Evolutionary conservation across 2,113 vertebrate species (phyloP).

Genomic region (Mus pahari): DNA sequence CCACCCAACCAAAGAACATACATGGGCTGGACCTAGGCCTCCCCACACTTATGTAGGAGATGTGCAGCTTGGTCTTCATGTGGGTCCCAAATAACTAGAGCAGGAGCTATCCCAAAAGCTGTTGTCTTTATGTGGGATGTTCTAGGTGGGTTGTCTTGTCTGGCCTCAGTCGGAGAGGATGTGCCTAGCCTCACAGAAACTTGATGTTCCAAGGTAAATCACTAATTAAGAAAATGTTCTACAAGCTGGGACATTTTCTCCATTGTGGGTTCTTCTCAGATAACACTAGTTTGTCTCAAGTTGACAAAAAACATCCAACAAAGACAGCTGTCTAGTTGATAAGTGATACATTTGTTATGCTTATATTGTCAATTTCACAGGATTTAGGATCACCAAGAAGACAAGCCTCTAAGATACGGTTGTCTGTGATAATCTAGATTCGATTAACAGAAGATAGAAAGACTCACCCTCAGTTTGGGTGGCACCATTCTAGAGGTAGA

Average conservation of each 20-base stretch:
- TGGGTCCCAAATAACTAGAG: too few species aligned
- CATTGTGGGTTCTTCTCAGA: not conserved
- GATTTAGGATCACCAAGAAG: not conserved
- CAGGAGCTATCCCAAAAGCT: too few species aligned
- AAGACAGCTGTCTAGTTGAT: not conserved
- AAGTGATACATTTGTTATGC: not conserved
- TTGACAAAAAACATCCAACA: not conserved
- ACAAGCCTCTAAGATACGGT: not conserved
- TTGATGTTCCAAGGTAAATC: too few species aligned
- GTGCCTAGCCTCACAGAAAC: too few species aligned
- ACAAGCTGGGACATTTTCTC: not conserved
- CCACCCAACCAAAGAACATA: too few species aligned
- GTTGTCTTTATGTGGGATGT: too few species aligned
- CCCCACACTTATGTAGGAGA: too few species aligned
- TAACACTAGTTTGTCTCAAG: not conserved
- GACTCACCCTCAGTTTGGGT: not conserved
- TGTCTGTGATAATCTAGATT: not conserved
- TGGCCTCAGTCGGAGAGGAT: too few species aligned
- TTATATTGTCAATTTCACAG: not conserved
- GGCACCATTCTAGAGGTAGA: not conserved
- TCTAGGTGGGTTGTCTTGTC: too few species aligned
- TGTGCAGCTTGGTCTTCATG: too few species aligned
- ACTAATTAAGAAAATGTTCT: not conserved
- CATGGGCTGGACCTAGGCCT: too few species aligned
- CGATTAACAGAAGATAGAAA: not conserved